These are phyloP conservation scores for Drosophila rhopaloa DNA, from an alignment of 1,140 invertebrate genomes.

Conservation along the genomic window DNA sequence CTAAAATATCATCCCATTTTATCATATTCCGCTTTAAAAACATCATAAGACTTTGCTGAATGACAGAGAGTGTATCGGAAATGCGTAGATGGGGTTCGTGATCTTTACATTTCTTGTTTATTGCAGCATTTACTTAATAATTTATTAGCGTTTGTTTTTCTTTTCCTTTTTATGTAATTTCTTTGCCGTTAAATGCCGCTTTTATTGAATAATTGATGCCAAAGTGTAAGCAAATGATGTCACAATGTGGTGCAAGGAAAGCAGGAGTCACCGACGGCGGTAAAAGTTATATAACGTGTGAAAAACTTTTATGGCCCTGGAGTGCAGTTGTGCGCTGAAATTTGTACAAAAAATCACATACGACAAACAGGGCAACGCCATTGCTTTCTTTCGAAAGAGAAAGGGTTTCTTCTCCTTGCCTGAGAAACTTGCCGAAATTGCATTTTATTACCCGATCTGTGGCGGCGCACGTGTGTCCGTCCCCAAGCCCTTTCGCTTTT, in stretches of 20 bases:
- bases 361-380: slow-evolving; percentile 18
- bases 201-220: slow-evolving; percentile 74
- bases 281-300: slow-evolving; percentile 65
- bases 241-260: slow-evolving; percentile 46
- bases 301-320: slow-evolving; percentile 63
- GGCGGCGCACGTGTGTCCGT: slow-evolving; percentile 65
- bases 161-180: slow-evolving; percentile 68
- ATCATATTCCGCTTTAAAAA: neutral
- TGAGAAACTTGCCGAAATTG: slow-evolving; percentile 76
- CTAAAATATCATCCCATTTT: too few relatives aligned
- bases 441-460: slow-evolving; percentile 63
- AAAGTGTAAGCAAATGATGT: slow-evolving; percentile 66
- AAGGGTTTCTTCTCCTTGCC: slow-evolving; percentile 65
- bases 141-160: slow-evolving; percentile 61
- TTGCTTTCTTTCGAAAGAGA: slow-evolving; percentile 82
- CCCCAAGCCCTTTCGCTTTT: slow-evolving; percentile 78
- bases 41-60: slow-evolving; percentile 2
- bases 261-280: slow-evolving; percentile 8
- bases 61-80: slow-evolving; percentile 24
- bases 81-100: neutral
- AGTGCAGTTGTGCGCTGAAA: slow-evolving; percentile 62
- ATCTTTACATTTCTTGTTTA: slow-evolving; percentile 30
- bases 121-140: slow-evolving; percentile 75
- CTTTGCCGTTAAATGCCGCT: slow-evolving; percentile 41
- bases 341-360: slow-evolving; percentile 44